Evolutionary conservation across 2,888 invertebrate genomes (phyloP), one percentile per base, ranked within the genome.

Genomic region (Diachrysia chrysitis): DNA sequence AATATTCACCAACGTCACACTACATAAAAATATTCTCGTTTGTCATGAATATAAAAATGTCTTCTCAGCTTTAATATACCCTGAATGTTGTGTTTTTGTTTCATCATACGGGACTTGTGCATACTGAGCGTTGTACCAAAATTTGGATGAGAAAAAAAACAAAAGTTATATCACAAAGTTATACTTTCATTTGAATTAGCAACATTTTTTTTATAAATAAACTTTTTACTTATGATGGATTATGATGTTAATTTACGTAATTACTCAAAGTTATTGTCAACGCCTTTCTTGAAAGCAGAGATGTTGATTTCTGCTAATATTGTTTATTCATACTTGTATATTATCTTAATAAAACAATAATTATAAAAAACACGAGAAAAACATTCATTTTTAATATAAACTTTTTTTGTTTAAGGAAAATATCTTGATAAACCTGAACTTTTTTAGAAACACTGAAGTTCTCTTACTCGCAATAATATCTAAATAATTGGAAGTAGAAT

Each of bases 21-120:
- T 42, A 66, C 61, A 68, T 71, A 76, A 69, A 51, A 65, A 58
- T 63, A 64, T 60, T 59, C 46, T 51, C 57, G 55, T 76, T 66
- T 56, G 62, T 69, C 64, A 66, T 76, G 69, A 65, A 72, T 71
- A 17, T 23, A 37, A 58, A n/a, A 19, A 79, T 69, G 73, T 69
- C 61, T 65, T 58, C 55, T n/a, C 46, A 17, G 46, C 69, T 80
- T 79, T 80, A 77, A 77, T 80, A 73, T 69, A 73, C 64, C 65
- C 73, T 69, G 54, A 69, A 54, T 57, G 51, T 59, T 71, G 42
- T 73, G 63, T 78, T 79, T 64, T 62, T 55, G 63, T 79, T 79
- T 67, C 66, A 72, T 79, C 56, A 55, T 48, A 56, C 21, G 9
- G n/a, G 19, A 51, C 32, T 17, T 53, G 48, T 54, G 35, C 17